phyloP scores from a whole-genome alignment of 2,888 invertebrate species.

The Calliphora vomitoria region DNA sequence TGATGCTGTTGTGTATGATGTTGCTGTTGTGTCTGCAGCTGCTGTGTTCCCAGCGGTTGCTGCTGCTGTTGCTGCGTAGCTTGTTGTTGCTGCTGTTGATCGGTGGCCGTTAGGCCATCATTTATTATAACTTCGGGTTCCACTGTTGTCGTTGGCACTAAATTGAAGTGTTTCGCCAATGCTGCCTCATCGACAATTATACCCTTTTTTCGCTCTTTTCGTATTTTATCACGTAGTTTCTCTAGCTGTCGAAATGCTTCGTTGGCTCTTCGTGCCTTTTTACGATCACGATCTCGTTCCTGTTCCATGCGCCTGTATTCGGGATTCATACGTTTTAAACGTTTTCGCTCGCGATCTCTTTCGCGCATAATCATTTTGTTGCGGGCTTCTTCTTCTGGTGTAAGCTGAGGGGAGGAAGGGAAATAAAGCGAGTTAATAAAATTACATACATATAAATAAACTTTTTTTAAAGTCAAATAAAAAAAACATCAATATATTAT shows the following conservation, averaged over 20 bases:
- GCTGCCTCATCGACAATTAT: conserved; percentile 80
- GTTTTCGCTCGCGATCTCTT: conserved; percentile 82
- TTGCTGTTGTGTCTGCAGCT: conserved; percentile 63
- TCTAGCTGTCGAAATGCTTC: conserved; percentile 82
- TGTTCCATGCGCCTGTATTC: conserved; percentile 82
- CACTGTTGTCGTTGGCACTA: conserved; percentile 79
- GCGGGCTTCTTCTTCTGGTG: conserved; percentile 82
- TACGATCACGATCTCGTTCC: conserved; percentile 83
- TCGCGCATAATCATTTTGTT: conserved; percentile 83
- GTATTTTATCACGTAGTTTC: conserved; percentile 83
- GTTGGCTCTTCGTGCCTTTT: conserved; percentile 82
- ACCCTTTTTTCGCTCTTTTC: conserved; percentile 83
- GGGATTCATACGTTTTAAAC: conserved; percentile 82
- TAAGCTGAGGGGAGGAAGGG: conserved; percentile 76
- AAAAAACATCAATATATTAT: no score
- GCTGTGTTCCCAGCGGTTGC: conserved; percentile 72
- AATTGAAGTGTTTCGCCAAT: conserved; percentile 80
- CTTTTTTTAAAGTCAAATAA: no score
- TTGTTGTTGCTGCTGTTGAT: conserved; percentile 74
- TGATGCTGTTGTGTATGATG: conserved; percentile 67
- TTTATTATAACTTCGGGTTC: conserved; percentile 81
- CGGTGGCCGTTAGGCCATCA: conserved; percentile 53
- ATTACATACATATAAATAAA: not conserved
- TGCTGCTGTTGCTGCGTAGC: conserved; percentile 73
- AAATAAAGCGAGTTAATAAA: not conserved